These are phyloP conservation scores for Odocoileus virginianus DNA, from an alignment of 2,113 vertebrate species.

Conservation along the genomic window DNA sequence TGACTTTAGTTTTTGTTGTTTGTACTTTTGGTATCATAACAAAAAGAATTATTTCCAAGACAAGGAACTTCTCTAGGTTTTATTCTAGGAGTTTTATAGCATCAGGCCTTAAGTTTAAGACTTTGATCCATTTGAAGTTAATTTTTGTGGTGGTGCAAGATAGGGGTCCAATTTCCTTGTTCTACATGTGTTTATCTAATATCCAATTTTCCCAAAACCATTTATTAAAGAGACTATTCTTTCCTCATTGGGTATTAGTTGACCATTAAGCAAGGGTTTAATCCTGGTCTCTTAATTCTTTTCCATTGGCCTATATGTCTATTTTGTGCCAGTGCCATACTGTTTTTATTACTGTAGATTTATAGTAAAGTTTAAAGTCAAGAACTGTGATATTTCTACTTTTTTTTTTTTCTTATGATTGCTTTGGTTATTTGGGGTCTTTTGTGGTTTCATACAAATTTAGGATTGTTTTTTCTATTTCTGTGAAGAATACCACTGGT, in stretches of 20 bases:
- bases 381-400: not conserved
- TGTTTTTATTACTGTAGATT: not conserved
- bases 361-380: not conserved
- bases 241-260: not conserved
- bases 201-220: not conserved
- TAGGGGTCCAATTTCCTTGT: not conserved
- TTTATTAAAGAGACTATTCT: not conserved
- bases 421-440: not conserved
- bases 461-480: not conserved
- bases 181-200: not conserved
- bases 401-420: not conserved
- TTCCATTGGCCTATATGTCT: not conserved
- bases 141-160: not conserved
- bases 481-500: not conserved
- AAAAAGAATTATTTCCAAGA: not conserved
- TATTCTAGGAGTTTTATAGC: not conserved
- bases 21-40: not conserved
- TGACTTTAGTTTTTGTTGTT: not conserved
- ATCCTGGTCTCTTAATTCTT: not conserved
- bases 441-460: not conserved
- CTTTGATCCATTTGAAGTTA: not conserved
- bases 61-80: not conserved
- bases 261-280: not conserved
- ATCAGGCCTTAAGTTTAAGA: not conserved
- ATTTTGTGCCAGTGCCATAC: not conserved